Evolutionary conservation across 1,140 invertebrate species (phyloP), one percentile per base, ranked within the genome.

Genomic region (Bradysia coprophila): DNA sequence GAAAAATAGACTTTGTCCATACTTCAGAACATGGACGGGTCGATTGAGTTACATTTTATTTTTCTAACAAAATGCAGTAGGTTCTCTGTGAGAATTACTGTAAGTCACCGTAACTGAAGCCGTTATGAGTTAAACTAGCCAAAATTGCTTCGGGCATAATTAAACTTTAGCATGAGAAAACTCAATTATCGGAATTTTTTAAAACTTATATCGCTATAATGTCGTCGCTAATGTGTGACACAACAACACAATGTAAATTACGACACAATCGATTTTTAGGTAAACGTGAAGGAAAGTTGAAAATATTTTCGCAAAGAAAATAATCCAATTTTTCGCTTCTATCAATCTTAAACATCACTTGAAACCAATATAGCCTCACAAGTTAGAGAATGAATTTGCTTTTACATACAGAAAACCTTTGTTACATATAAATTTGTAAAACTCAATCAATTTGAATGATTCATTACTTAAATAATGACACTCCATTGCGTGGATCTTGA

Each of bases 351-450:
- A 34, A 13, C 13, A 43, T 37, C 41, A 21, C 21, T 2, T 2
- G 18, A 11, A 46, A 41, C 40, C 33, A 39, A 41, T 38, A 44
- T 46, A 42, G 28, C 24, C 13, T 8, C 24, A 46, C 43, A 46
- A 28, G 21, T 19, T n/a, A 31, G 15, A 40, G 24, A 45, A 41
- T 34, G 32, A 23, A 31, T n/a, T 34, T 15, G 13, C 10, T 31
- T 20, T n/a, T 21, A 40, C 4, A n/a, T 42, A 38, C 11, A 42
- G 24, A 42, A 8, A 32, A 18, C 15, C 16, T 42, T 42, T 34
- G 36, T 39, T 32, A 8, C 6, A 28, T 28, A 28, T 28, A 28
- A 28, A 28, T 28, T 28, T 28, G 21, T 19, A 16, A 22, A 38
- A 28, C 4, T 2, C 18, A 5, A 38, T 6, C 13, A 5, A 31